These are phyloP conservation scores for Arctocebus calabarensis DNA, from an alignment of 2,797 vertebrate genomes.

Conservation along the genomic window DNA sequence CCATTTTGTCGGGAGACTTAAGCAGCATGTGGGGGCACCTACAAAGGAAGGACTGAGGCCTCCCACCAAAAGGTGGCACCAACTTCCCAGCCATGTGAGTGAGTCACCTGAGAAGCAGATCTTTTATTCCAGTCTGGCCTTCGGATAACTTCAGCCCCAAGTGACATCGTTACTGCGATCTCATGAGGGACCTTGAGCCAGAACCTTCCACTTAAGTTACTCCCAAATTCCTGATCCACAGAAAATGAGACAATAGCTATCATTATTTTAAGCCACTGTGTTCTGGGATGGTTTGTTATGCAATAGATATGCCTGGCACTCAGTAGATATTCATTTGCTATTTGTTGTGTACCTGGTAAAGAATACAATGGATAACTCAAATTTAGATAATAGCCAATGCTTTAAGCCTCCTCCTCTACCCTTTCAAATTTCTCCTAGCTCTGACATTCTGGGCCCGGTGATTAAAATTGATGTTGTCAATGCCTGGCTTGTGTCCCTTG, in stretches of 20 bases:
- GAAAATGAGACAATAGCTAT: neutral
- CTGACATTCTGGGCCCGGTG: neutral
- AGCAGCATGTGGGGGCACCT: neutral
- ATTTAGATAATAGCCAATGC: neutral
- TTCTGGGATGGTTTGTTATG: neutral
- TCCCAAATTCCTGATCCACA: neutral
- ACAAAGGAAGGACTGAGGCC: neutral
- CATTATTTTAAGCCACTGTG: neutral
- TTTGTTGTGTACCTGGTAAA: neutral
- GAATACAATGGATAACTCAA: no score
- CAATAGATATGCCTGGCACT: neutral
- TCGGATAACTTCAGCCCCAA: neutral
- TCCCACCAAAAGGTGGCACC: neutral
- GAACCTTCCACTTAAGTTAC: neutral
- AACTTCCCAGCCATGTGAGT: accelerated
- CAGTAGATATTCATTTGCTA: neutral
- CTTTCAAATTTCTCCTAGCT: neutral
- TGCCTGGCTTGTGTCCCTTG: neutral
- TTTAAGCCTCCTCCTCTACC: neutral
- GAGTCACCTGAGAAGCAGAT: neutral
- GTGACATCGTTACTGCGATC: neutral
- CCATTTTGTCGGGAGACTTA: neutral
- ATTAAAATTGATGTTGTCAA: neutral
- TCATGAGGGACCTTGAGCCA: neutral
- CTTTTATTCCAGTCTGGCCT: neutral